Evolutionary conservation across 2,113 vertebrate species (phyloP).

Genomic region (Varanus salvator): DNA sequence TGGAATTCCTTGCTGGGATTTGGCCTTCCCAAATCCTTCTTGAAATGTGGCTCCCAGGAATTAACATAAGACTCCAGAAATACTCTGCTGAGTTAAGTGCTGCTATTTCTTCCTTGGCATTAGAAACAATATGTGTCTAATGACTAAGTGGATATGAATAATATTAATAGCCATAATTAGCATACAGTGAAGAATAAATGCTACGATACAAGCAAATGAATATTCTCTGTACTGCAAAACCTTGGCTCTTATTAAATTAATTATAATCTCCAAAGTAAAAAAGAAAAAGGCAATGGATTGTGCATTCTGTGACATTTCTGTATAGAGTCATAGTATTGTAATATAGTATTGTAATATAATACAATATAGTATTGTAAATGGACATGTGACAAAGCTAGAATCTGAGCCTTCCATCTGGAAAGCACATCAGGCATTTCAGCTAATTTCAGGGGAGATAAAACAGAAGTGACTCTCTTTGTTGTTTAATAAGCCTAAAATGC

Average conservation of each 20-base stretch:
- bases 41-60: neutral
- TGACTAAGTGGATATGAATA: slow-evolving; percentile 12
- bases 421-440: slow-evolving; percentile 4
- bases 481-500: neutral
- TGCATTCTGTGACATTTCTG: neutral
- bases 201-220: slow-evolving; percentile 2
- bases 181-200: slow-evolving; percentile 24
- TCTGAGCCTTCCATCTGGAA: slow-evolving; percentile 1
- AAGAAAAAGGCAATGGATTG: neutral
- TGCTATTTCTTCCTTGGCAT: neutral
- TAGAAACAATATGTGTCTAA: slow-evolving; percentile 26
- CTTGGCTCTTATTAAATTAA: neutral
- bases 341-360: neutral
- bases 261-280: neutral
- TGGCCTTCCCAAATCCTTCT: neutral
- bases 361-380: neutral
- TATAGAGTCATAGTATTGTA: neutral
- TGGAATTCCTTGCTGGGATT: neutral
- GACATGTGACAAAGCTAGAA: neutral
- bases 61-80: neutral
- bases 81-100: neutral
- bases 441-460: neutral
- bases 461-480: neutral
- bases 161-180: slow-evolving; percentile 30
- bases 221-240: neutral